Evolutionary conservation across 2,888 invertebrate species (phyloP).

Genomic region (Steinernema carpocapsae): DNA sequence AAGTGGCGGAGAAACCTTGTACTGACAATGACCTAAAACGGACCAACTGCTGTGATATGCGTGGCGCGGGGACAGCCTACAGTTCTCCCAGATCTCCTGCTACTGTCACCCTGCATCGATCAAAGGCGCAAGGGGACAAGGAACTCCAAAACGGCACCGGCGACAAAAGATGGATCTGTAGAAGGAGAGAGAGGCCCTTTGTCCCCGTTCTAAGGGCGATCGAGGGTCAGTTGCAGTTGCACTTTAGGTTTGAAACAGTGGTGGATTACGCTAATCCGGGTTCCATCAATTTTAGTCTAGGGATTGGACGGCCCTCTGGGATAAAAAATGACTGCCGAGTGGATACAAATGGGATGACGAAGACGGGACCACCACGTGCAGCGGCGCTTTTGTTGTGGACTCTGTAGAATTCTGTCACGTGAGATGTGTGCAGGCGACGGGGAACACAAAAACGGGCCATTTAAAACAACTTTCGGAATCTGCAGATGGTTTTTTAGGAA

Average conservation of each 20-base stretch:
- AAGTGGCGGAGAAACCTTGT: not conserved
- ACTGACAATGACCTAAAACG: conserved; percentile 27
- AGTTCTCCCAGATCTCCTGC: too few species aligned
- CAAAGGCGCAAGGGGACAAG: too few species aligned
- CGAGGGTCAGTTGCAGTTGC: not conserved
- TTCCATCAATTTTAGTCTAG: conserved; percentile 27
- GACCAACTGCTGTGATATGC: not conserved
- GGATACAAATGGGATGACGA: too few species aligned
- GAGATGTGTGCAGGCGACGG: too few species aligned
- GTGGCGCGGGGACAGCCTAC: not conserved
- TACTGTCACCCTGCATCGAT: not conserved
- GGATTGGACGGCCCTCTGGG: not conserved
- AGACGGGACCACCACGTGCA: too few species aligned
- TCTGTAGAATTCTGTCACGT: too few species aligned
- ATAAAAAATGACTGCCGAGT: too few species aligned
- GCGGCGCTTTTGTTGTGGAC: too few species aligned
- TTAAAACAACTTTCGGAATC: too few species aligned
- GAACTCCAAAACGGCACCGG: not conserved
- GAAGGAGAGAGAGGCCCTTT: not conserved
- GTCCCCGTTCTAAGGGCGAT: not conserved
- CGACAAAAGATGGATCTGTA: not conserved
- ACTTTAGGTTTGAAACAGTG: not conserved
- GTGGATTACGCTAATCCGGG: conserved; percentile 15
- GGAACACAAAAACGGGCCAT: too few species aligned
- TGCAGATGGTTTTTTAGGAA: too few species aligned